These are phyloP conservation scores for Hirtodrosophila confusa DNA, from an alignment of 2,888 invertebrate species.

Conservation along the genomic window DNA sequence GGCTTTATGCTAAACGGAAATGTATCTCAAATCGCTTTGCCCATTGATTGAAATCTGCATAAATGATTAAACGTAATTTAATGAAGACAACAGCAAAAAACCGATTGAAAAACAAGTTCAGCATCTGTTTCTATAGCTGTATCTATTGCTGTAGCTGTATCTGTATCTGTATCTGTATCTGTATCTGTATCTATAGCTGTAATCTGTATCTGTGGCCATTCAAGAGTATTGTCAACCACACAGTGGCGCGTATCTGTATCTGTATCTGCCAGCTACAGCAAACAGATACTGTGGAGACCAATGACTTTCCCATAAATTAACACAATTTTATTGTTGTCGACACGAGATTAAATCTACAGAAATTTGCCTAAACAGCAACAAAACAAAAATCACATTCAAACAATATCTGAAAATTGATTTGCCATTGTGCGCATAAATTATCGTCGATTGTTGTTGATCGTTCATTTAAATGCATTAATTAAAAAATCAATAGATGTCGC, in stretches of 20 bases:
- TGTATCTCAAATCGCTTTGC: constrained; percentile 58
- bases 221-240: too few relatives aligned
- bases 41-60: constrained; percentile 73
- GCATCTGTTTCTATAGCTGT: constrained; percentile 22
- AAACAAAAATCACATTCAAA: constrained; percentile 55
- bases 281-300: constrained; percentile 5
- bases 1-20: constrained; percentile 64
- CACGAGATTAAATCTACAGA: constrained; percentile 73
- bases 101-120: constrained; percentile 60
- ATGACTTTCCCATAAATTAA: constrained; percentile 75
- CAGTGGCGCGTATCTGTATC: constrained; percentile 10
- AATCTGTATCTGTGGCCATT: constrained; percentile 12
- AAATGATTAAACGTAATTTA: constrained; percentile 75
- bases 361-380: constrained; percentile 75
- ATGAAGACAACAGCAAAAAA: constrained; percentile 63
- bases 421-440: constrained; percentile 70
- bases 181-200: constrained; percentile 9
- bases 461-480: constrained; percentile 66
- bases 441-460: constrained; percentile 28
- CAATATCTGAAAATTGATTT: constrained; percentile 66
- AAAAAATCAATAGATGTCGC: constrained; percentile 62
- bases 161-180: constrained; percentile 25
- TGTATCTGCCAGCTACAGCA: constrained; percentile 14
- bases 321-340: constrained; percentile 79
- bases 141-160: constrained; percentile 14